Percentiles rank a stretch among this genome's conserved stretches.
Conservation (phyloP, 2,113 vertebrate genomes). For the Hassar affinis region DNA sequence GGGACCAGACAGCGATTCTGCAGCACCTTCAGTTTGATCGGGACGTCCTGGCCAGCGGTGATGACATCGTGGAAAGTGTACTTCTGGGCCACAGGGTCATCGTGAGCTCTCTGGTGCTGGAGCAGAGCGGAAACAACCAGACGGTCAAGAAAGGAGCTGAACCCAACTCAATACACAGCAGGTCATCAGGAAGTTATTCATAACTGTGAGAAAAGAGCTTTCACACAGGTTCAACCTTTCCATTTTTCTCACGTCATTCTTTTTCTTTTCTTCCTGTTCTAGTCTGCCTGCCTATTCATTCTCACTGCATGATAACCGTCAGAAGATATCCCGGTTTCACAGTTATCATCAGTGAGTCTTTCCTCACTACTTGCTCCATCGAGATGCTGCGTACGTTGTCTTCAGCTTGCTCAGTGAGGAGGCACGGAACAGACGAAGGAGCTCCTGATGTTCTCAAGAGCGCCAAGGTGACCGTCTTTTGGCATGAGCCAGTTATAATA, state of each 20-base stretch:
- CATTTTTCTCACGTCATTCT: neutral
- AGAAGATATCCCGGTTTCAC: no score
- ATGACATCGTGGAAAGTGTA: slow-evolving; percentile 88
- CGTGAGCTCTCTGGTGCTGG: slow-evolving; percentile 86
- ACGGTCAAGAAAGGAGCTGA: neutral
- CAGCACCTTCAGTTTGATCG: slow-evolving; percentile 75
- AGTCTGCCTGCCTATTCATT: no score
- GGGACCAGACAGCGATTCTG: slow-evolving; percentile 86
- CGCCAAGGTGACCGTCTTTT: no score
- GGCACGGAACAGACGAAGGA: no score
- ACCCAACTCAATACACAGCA: neutral
- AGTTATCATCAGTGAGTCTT: no score
- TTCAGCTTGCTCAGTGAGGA: no score
- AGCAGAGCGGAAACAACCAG: neutral
- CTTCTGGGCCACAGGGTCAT: slow-evolving; percentile 80
- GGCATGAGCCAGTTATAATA: no score
- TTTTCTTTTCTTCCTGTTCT: no score
- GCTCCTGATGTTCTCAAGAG: no score
- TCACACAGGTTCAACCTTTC: neutral
- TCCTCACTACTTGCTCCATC: no score
- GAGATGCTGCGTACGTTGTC: no score
- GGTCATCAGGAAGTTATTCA: neutral
- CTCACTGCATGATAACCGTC: no score
- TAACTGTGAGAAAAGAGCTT: neutral
- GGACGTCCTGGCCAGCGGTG: slow-evolving; percentile 68